A percentile compares a stretch with the other conserved stretches of the same genome.
Evolutionary conservation across 2,113 vertebrate species (phyloP).

Genomic region (Colistium nudipinnis): DNA sequence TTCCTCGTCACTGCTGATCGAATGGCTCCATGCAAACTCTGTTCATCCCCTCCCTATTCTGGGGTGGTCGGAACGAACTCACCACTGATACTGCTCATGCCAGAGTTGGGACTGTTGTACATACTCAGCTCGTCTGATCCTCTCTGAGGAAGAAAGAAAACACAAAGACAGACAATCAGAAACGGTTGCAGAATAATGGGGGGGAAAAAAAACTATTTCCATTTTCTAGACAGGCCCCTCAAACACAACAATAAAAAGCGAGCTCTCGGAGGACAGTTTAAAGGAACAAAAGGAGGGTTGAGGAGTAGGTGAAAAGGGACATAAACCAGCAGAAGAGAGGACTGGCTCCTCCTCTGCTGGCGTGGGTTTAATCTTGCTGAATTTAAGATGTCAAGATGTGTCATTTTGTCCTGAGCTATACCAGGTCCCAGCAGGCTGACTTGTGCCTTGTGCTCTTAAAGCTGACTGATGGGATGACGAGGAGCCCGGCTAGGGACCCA

Average conservation of each 20-base stretch:
- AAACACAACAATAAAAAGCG: constrained; percentile 59
- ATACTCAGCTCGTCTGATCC: constrained; percentile 98
- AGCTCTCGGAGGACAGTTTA: constrained; percentile 62
- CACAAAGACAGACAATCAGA: constrained; percentile 32
- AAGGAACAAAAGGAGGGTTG: constrained; percentile 25
- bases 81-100: constrained; percentile 95
- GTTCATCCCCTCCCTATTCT: constrained; percentile 8
- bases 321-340: constrained; percentile 51
- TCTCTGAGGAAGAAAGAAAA: constrained; percentile 84
- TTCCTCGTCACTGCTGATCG: constrained; percentile 1
- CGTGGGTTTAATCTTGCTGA: constrained; percentile 76
- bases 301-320: constrained; percentile 23
- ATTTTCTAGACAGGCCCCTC: constrained; percentile 37
- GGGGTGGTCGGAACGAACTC: constrained; percentile 77
- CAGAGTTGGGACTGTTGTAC: constrained; percentile 95
- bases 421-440: constrained; percentile 60
- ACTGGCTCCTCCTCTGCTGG: constrained; percentile 41
- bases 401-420: constrained; percentile 73
- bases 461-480: constrained; percentile 74
- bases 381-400: constrained; percentile 77
- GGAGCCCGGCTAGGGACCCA: constrained; percentile 64
- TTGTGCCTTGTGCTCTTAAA: constrained; percentile 66
- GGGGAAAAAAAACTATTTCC: constrained; percentile 26
- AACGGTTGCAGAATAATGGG: constrained; percentile 26
- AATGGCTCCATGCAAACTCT: constrained; percentile 29